A percentile compares a stretch with the other conserved stretches of the same genome.
Conservation (phyloP, 2,113 vertebrate species). For the Labeo catla region DNA sequence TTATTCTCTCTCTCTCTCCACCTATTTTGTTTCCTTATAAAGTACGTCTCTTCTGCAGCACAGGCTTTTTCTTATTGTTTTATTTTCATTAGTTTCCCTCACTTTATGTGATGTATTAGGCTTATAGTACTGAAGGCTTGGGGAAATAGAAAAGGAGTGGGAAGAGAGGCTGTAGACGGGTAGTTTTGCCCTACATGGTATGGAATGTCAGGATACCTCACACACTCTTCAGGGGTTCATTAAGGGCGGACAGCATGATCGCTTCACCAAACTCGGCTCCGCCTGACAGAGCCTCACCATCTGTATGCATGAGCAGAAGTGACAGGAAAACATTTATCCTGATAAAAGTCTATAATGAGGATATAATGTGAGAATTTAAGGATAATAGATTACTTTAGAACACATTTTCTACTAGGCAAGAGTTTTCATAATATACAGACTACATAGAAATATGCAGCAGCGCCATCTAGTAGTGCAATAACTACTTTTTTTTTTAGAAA, state of each 20-base stretch:
- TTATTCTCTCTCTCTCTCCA: not conserved
- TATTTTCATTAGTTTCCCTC: not conserved
- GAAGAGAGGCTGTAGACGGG: conserved; percentile 42
- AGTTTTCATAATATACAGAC: not conserved
- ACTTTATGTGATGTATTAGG: conserved; percentile 1
- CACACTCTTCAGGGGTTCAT: conserved; percentile 60
- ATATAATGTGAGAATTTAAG: not conserved
- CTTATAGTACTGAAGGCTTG: not conserved
- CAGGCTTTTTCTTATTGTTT: not conserved
- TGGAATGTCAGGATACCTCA: conserved; percentile 75
- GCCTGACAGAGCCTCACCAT: not conserved
- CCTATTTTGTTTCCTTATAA: not conserved
- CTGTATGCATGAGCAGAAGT: not conserved
- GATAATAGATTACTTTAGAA: not conserved
- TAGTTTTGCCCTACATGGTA: conserved; percentile 76
- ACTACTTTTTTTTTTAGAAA: not conserved
- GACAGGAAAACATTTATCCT: not conserved
- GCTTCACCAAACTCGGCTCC: not conserved
- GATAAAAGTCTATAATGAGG: not conserved
- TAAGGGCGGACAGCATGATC: not conserved
- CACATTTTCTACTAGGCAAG: not conserved
- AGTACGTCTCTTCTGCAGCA: not conserved
- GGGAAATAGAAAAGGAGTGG: conserved; percentile 41
- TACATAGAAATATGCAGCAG: not conserved
- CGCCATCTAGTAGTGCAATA: not conserved